Conservation (phyloP, 2,888 invertebrate species). For the Icerya purchasi region DNA sequence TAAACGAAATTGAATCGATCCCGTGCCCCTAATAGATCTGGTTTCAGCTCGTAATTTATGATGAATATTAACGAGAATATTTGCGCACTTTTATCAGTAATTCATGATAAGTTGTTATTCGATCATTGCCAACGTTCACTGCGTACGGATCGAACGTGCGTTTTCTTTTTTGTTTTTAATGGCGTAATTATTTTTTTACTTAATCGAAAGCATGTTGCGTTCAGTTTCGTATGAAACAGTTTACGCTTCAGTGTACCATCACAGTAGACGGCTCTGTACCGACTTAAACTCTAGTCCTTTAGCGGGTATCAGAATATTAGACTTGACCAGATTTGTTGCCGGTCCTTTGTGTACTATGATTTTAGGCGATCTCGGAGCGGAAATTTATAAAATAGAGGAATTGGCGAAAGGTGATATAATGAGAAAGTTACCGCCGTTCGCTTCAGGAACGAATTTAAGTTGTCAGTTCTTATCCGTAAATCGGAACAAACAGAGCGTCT, state of each 20-base stretch:
- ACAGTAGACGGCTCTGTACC: background rate
- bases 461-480: slow-evolving; percentile 75
- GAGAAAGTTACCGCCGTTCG: slow-evolving; percentile 83
- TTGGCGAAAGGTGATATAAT: slow-evolving; percentile 60
- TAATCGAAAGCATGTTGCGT: too few relatives aligned
- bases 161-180: too few relatives aligned
- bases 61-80: too few relatives aligned
- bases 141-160: too few relatives aligned
- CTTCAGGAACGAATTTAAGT: slow-evolving; percentile 33
- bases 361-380: slow-evolving; percentile 77
- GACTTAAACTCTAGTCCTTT: slow-evolving; percentile 29
- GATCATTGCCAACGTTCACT: too few relatives aligned
- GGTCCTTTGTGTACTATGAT: slow-evolving; percentile 91
- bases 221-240: too few relatives aligned
- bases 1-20: too few relatives aligned
- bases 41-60: too few relatives aligned
- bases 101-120: too few relatives aligned
- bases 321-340: slow-evolving; percentile 69
- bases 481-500: slow-evolving; percentile 83
- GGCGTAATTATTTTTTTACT: too few relatives aligned
- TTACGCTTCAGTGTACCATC: background rate
- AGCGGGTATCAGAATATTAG: slow-evolving; percentile 47
- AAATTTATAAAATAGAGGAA: slow-evolving; percentile 76
- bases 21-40: too few relatives aligned
- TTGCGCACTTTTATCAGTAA: too few relatives aligned